Percentiles rank a stretch among this genome's conserved stretches.
These are phyloP conservation scores for Antrozous pallidus DNA, from an alignment of 2,797 vertebrate genomes.

Conservation along the genomic window DNA sequence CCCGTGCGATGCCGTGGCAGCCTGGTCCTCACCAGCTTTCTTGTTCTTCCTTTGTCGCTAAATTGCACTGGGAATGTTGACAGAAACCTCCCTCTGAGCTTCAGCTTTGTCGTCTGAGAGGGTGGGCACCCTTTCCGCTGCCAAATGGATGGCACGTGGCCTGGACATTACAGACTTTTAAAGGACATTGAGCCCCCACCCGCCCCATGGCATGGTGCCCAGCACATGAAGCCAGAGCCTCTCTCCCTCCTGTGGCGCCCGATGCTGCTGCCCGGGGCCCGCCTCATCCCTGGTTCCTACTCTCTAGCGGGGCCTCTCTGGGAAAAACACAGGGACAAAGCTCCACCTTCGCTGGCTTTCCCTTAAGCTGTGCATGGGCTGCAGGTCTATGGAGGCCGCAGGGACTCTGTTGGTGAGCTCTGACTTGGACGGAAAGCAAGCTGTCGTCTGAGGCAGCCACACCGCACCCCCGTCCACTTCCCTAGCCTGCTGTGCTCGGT, in stretches of 20 bases:
- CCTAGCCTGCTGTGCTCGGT: not conserved
- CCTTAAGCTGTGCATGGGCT: fast-evolving
- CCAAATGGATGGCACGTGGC: not conserved
- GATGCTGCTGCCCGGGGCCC: fast-evolving
- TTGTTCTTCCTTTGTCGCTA: not conserved
- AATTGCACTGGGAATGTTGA: not conserved
- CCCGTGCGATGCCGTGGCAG: fast-evolving
- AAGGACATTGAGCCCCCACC: not conserved
- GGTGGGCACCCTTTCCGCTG: not conserved
- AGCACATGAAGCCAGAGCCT: not conserved
- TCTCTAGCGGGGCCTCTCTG: not conserved
- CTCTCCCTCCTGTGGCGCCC: not conserved
- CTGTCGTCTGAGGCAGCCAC: not conserved
- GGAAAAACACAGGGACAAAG: not conserved
- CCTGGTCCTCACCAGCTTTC: not conserved
- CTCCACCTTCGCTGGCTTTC: not conserved
- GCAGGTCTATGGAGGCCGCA: not conserved
- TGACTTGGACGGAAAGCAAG: not conserved
- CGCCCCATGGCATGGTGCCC: not conserved
- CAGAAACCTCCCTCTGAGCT: not conserved
- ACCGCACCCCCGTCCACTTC: not conserved
- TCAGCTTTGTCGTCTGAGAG: not conserved
- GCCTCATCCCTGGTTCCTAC: not conserved
- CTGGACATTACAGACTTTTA: not conserved
- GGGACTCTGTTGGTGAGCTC: not conserved